These are phyloP conservation scores for Chesias legatella DNA, from an alignment of 2,888 invertebrate species.

Conservation along the genomic window DNA sequence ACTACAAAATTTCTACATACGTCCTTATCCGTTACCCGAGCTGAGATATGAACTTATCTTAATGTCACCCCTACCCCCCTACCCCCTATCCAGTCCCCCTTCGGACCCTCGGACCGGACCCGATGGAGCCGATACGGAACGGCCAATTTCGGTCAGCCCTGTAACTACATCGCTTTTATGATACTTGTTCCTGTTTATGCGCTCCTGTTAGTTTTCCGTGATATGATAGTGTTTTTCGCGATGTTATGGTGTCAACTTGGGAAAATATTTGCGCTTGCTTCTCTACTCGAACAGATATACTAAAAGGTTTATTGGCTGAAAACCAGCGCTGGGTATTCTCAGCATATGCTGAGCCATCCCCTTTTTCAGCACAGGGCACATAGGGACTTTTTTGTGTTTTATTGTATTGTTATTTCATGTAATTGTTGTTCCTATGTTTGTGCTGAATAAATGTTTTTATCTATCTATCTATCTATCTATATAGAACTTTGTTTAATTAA, in stretches of 20 bases:
- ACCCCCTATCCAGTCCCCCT: slow-evolving; percentile 5
- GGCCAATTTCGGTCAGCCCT: slow-evolving; percentile 63
- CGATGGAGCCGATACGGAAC: slow-evolving; percentile 53
- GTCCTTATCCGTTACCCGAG: slow-evolving; percentile 60
- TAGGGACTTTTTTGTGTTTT: too few species aligned
- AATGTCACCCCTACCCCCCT: slow-evolving; percentile 44
- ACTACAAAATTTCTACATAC: slow-evolving; percentile 34
- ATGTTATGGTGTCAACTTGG: slow-evolving; percentile 9
- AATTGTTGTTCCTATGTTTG: too few species aligned
- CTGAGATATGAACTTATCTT: slow-evolving; percentile 70
- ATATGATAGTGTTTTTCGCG: slow-evolving; percentile 19
- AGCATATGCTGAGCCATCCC: too few species aligned
- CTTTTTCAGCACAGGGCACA: too few species aligned
- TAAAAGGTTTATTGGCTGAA: too few species aligned
- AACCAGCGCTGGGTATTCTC: too few species aligned
- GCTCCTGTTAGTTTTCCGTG: slow-evolving; percentile 22
- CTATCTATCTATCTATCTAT: too few species aligned
- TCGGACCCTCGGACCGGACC: slow-evolving; percentile 14
- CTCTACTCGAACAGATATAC: too few species aligned
- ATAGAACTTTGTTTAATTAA: too few species aligned
- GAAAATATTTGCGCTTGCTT: neutral
- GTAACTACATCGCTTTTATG: slow-evolving; percentile 49
- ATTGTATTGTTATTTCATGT: too few species aligned
- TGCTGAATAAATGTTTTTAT: too few species aligned
- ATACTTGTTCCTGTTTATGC: slow-evolving; percentile 55